Percentiles rank a stretch among this genome's conserved stretches.
Conservation (phyloP, 2,113 vertebrate species). For the Hippopotamus amphibius region DNA sequence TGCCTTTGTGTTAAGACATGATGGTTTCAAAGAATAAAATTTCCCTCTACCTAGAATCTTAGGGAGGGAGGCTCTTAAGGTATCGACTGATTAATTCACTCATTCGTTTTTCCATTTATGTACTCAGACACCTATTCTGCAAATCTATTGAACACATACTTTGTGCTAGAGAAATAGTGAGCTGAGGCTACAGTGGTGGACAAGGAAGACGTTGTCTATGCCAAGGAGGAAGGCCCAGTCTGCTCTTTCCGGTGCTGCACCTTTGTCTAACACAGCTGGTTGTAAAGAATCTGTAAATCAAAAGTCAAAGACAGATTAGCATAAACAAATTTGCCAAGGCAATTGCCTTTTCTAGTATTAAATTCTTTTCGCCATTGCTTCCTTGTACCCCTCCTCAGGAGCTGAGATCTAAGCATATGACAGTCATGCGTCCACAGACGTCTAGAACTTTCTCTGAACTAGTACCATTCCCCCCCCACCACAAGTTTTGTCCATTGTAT, state of each 20-base stretch:
- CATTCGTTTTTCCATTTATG: neutral
- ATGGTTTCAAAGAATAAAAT: neutral
- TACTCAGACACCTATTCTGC: neutral
- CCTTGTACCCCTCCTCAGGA: neutral
- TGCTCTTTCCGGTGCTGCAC: neutral
- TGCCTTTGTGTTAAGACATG: neutral
- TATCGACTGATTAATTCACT: neutral
- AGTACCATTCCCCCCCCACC: neutral
- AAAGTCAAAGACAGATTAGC: neutral
- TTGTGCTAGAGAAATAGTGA: neutral
- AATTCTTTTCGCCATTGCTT: neutral
- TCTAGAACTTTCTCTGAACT: neutral
- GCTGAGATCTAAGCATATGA: neutral
- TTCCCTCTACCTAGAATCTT: neutral
- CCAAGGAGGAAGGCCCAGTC: neutral
- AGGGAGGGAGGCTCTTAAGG: neutral
- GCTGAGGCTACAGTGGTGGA: neutral
- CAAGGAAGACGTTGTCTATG: neutral
- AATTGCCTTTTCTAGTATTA: neutral
- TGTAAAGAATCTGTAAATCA: neutral
- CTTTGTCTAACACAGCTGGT: neutral
- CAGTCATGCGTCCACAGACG: neutral
- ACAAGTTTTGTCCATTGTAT: neutral
- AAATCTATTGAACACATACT: neutral
- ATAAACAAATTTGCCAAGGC: neutral